phyloP scores from a whole-genome alignment of 2,888 invertebrate genomes.

The Idaea dimidiata region DNA sequence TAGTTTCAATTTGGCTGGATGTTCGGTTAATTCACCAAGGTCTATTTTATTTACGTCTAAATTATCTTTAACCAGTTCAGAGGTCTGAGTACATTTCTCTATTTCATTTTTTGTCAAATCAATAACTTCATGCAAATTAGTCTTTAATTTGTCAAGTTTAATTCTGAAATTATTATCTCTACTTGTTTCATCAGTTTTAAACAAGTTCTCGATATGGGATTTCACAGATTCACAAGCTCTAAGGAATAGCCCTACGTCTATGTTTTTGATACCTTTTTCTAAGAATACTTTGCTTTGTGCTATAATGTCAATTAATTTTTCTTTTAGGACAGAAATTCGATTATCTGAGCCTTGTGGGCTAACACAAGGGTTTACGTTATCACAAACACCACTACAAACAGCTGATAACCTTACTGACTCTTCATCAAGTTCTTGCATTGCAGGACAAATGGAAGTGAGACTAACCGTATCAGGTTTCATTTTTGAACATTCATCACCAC shows the following conservation, averaged over 20 bases:
- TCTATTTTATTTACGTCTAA: background rate
- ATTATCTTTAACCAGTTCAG: background rate
- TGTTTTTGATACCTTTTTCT: constrained; percentile 4
- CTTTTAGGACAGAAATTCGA: background rate
- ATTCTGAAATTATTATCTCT: background rate
- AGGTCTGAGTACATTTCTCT: background rate
- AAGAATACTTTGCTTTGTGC: background rate
- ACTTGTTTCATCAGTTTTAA: background rate
- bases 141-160: background rate
- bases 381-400: too few relatives aligned
- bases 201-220: background rate
- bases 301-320: constrained; percentile 8
- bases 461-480: too few relatives aligned
- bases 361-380: too few relatives aligned
- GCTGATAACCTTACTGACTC: too few relatives aligned
- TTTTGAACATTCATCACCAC: too few relatives aligned
- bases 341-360: background rate
- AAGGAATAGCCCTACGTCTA: constrained; percentile 2
- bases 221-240: background rate
- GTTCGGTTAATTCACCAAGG: background rate
- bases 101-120: background rate
- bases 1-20: constrained; percentile 25
- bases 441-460: too few relatives aligned
- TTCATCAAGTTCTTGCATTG: too few relatives aligned
- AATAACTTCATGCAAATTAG: background rate